These are phyloP conservation scores for Morinoia aosen DNA, from an alignment of 2,888 invertebrate genomes.

Conservation along the genomic window DNA sequence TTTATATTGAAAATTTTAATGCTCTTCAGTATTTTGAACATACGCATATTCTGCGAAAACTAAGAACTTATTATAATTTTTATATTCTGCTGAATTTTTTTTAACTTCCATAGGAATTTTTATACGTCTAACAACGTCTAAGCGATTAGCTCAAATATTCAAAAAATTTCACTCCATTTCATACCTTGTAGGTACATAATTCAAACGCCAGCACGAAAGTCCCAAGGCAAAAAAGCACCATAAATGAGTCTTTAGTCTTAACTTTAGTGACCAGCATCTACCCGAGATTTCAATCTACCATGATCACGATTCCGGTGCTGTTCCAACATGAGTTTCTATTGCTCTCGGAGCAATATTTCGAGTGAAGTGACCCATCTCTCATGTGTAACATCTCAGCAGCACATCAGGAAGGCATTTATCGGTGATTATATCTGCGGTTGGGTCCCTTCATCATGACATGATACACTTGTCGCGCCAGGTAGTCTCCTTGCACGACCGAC, in stretches of 20 bases:
- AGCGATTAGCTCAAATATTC: not conserved
- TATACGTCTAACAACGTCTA: not conserved
- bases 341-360: not conserved
- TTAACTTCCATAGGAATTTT: not conserved
- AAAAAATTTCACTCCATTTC: not conserved
- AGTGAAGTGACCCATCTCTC: not conserved
- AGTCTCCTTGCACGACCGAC: not conserved
- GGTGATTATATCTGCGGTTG: not conserved
- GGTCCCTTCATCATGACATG: not conserved
- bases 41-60: not conserved
- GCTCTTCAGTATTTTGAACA: not conserved
- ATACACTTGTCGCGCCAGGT: not conserved
- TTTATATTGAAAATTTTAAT: no score
- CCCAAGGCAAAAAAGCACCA: not conserved
- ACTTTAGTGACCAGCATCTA: not conserved
- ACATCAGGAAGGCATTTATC: not conserved
- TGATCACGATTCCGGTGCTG: not conserved
- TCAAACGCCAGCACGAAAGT: not conserved
- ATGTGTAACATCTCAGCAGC: constrained; percentile 4
- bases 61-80: not conserved
- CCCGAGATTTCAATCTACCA: not conserved
- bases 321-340: not conserved
- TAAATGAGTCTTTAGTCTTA: not conserved
- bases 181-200: not conserved
- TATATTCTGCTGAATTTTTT: not conserved